Percentiles rank a stretch among this genome's conserved stretches.
phyloP scores from a whole-genome alignment of 2,797 vertebrate species.

The Trachurus trachurus region DNA sequence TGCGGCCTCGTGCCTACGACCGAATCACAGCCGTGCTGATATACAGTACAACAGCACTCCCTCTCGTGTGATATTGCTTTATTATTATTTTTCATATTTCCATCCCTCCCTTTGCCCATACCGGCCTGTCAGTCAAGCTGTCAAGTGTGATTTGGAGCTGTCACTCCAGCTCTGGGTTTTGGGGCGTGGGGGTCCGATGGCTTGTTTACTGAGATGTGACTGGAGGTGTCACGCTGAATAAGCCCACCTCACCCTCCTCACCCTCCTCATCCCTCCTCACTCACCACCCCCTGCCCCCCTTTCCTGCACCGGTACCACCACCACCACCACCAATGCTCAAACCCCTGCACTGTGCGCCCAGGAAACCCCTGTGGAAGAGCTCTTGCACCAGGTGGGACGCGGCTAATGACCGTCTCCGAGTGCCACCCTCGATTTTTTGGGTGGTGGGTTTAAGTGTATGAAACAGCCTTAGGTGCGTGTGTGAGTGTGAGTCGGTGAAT shows the following conservation, averaged over 20 bases:
- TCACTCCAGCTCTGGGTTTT: constrained; percentile 62
- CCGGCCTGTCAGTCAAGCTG: constrained; percentile 78
- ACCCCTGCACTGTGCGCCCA: constrained; percentile 15
- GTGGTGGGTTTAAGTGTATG: constrained; percentile 34
- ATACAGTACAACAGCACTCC: too few species aligned
- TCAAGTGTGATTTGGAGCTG: constrained; percentile 81
- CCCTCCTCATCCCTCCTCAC: not conserved
- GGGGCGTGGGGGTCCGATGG: constrained; percentile 50
- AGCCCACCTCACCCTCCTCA: constrained; percentile 35
- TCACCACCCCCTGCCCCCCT: constrained; percentile 27
- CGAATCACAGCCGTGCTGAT: too few species aligned
- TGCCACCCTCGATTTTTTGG: constrained; percentile 65
- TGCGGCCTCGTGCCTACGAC: too few species aligned
- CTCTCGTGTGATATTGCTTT: too few species aligned
- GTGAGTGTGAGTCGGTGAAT: not conserved
- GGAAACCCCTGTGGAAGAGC: constrained; percentile 35
- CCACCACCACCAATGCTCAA: constrained; percentile 12
- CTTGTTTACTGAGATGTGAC: constrained; percentile 78
- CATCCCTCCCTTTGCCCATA: constrained; percentile 61
- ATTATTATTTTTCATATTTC: constrained; percentile 86
- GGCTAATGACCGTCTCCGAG: constrained; percentile 66
- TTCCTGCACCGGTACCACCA: too few species aligned
- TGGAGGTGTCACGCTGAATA: constrained; percentile 74
- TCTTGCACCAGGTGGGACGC: constrained; percentile 66
- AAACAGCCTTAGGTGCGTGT: constrained; percentile 12